Percentiles rank a stretch among this genome's conserved stretches.
phyloP scores from a whole-genome alignment of 2,113 vertebrate genomes.

The Tragulus kanchil region DNA sequence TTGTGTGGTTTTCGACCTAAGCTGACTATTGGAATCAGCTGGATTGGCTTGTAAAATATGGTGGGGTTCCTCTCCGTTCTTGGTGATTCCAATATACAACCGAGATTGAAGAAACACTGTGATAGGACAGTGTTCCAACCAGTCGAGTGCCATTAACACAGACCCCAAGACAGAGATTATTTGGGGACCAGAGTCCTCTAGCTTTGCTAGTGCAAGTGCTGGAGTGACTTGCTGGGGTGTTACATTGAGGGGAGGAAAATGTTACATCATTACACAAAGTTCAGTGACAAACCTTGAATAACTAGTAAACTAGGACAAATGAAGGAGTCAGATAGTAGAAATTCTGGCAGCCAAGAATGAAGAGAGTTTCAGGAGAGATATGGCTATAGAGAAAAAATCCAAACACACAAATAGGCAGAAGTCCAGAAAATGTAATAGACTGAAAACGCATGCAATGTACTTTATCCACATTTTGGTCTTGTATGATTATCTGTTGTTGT shows the following conservation, averaged over 20 bases:
- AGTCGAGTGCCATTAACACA: background rate
- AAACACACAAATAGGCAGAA: background rate
- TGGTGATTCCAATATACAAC: background rate
- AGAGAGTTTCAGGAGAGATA: background rate
- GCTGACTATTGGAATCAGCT: background rate
- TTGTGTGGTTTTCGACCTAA: constrained; percentile 10
- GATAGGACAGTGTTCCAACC: background rate
- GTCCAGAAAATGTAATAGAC: background rate
- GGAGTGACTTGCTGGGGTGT: background rate
- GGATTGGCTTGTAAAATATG: background rate
- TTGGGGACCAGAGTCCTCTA: background rate
- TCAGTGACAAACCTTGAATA: background rate
- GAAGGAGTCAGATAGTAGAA: background rate
- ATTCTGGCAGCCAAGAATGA: background rate
- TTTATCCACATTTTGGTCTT: background rate
- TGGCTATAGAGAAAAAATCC: background rate
- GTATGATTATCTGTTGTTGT: background rate
- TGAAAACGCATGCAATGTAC: background rate
- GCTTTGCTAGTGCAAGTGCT: background rate
- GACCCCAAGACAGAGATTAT: background rate
- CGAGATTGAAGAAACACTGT: background rate
- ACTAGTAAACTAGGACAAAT: background rate
- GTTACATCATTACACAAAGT: background rate
- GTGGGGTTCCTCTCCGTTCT: background rate
- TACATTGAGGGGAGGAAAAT: background rate